Evolutionary conservation across 2,888 invertebrate genomes (phyloP).

Genomic region (Nycteola revayana): DNA sequence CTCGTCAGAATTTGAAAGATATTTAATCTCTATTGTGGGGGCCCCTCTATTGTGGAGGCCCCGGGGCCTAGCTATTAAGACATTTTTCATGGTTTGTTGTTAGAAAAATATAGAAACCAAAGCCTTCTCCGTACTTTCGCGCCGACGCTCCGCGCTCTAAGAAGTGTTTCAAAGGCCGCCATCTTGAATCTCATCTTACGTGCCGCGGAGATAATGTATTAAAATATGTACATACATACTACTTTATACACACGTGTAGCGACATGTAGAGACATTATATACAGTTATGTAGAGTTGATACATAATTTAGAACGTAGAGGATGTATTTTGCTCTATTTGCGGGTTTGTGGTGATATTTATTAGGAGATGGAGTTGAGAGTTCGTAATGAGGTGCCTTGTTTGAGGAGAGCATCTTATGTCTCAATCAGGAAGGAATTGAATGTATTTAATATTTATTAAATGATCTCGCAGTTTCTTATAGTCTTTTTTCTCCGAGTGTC

Average conservation of each 20-base stretch:
- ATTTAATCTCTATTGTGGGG: no score
- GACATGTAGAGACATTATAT: conserved; percentile 7
- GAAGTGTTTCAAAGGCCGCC: conserved; percentile 68
- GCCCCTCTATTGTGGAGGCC: no score
- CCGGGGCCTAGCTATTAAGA: no score
- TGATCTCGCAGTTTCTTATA: no score
- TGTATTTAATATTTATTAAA: no score
- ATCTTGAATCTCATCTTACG: conserved; percentile 78
- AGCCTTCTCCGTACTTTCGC: conserved; percentile 38
- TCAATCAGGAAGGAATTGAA: no score
- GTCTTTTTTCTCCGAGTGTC: no score
- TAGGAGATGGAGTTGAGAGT: conserved; percentile 4
- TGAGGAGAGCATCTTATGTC: no score
- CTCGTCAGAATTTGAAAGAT: no score
- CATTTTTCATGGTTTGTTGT: no score
- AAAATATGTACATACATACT: conserved; percentile 50
- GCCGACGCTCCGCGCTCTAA: conserved; percentile 55
- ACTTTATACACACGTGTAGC: conserved; percentile 15
- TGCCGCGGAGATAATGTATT: conserved; percentile 66
- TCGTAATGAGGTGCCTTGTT: no score
- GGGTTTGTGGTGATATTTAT: conserved; percentile 14
- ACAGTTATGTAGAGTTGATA: conserved; percentile 16
- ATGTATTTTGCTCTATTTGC: conserved; percentile 13
- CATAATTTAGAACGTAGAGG: conserved; percentile 5
- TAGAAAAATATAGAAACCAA: conserved; percentile 7